These are phyloP conservation scores for Anarsia innoxiella DNA, from an alignment of 2,888 invertebrate species.

Conservation along the genomic window DNA sequence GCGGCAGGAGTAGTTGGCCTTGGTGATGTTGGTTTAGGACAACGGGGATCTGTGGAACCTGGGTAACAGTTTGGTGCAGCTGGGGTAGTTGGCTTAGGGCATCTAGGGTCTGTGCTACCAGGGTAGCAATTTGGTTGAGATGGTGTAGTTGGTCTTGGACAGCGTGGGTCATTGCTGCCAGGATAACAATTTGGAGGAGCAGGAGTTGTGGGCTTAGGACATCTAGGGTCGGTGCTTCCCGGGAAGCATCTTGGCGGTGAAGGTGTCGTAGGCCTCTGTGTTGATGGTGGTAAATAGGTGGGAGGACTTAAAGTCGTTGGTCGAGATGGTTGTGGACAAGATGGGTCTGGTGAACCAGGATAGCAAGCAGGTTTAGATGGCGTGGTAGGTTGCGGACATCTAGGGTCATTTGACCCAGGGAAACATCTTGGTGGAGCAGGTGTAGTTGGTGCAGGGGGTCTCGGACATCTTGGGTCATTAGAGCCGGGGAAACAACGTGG, in stretches of 20 bases:
- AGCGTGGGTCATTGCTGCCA: conserved; percentile 33
- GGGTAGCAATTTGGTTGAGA: conserved; percentile 25
- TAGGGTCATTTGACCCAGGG: conserved; percentile 22
- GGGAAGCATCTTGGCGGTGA: conserved; percentile 19
- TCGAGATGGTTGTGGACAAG: conserved; percentile 31
- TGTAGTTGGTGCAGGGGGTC: conserved; percentile 21
- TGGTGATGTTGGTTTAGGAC: conserved; percentile 16
- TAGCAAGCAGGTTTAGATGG: conserved; percentile 23
- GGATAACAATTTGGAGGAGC: conserved; percentile 19
- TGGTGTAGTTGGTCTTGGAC: conserved; percentile 26
- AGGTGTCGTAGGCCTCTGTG: too few species aligned
- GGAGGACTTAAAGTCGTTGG: conserved; percentile 23
- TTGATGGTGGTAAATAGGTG: conserved; percentile 26
- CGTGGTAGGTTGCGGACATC: conserved; percentile 18
- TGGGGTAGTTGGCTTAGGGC: conserved; percentile 26
- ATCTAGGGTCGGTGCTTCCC: conserved; percentile 33
- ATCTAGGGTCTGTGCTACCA: conserved; percentile 20
- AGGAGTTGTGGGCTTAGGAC: conserved; percentile 25
- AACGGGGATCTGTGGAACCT: conserved; percentile 28
- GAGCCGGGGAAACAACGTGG: conserved; percentile 27
- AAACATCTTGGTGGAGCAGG: conserved; percentile 27
- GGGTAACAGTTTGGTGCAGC: conserved; percentile 26
- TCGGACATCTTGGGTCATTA: conserved; percentile 30
- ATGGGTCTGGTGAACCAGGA: conserved; percentile 28
- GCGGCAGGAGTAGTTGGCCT: conserved; percentile 23